Percentiles rank a stretch among this genome's conserved stretches.
phyloP scores from a whole-genome alignment of 2,113 vertebrate genomes.

The Forbesichthys agassizii region DNA sequence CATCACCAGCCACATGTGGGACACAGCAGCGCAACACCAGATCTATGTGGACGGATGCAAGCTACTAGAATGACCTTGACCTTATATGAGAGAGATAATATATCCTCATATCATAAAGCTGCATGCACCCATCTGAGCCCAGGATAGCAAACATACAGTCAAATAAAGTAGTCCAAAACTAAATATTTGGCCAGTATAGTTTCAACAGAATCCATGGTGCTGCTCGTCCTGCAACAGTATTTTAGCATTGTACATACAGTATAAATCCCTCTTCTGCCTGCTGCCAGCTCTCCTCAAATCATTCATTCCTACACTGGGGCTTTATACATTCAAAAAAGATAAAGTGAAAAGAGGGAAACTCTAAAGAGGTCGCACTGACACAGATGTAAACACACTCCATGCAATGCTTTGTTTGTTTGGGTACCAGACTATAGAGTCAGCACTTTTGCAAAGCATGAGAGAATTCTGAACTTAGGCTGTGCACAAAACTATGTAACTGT shows the following conservation, averaged over 20 bases:
- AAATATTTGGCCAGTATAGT: constrained; percentile 19
- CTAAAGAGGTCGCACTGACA: constrained; percentile 13
- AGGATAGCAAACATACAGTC: constrained; percentile 41
- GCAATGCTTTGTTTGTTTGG: constrained; percentile 19
- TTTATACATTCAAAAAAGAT: constrained; percentile 45
- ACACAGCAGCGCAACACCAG: too few relatives aligned
- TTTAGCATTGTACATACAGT: constrained; percentile 79
- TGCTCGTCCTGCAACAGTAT: constrained; percentile 31
- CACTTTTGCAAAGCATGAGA: constrained; percentile 30
- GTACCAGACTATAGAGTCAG: constrained; percentile 13
- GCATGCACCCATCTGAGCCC: constrained; percentile 58
- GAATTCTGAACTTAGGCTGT: constrained; percentile 8
- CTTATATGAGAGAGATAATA: too few relatives aligned
- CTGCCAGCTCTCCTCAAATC: constrained; percentile 59
- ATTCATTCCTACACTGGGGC: constrained; percentile 47
- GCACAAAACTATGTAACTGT: constrained; percentile 56
- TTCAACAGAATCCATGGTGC: constrained; percentile 18
- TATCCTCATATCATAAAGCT: constrained; percentile 2
- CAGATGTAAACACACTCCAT: constrained; percentile 20
- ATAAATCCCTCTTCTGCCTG: constrained; percentile 59
- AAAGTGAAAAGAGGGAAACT: constrained; percentile 9
- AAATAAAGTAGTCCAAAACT: constrained; percentile 14
- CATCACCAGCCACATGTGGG: background rate
- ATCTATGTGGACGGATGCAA: too few relatives aligned
- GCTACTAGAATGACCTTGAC: too few relatives aligned